phyloP scores from a whole-genome alignment of 2,797 vertebrate genomes.

The Sarcophilus harrisii region DNA sequence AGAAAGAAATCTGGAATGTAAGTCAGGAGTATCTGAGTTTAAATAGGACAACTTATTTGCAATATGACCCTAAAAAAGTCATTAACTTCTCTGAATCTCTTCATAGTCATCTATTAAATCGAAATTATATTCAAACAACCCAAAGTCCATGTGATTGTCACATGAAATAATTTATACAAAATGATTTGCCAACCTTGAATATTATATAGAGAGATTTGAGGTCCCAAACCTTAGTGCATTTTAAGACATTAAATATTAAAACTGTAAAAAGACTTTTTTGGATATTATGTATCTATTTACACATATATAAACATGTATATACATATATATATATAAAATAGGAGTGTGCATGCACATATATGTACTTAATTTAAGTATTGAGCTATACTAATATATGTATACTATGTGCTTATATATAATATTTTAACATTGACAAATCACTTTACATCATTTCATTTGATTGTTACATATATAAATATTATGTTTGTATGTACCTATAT shows the following conservation, averaged over 20 bases:
- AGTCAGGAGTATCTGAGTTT: not conserved
- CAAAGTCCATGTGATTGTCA: not conserved
- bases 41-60: not conserved
- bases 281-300: not conserved
- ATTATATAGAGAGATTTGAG: not conserved
- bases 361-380: not conserved
- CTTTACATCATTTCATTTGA: not conserved
- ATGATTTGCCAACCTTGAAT: not conserved
- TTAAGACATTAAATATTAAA: not conserved
- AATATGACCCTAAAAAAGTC: not conserved
- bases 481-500: not conserved
- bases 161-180: not conserved
- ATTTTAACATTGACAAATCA: not conserved
- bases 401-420: not conserved
- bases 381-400: not conserved
- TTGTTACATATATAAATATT: not conserved
- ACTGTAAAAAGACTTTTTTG: not conserved
- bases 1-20: not conserved
- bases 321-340: not conserved
- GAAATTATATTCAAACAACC: not conserved
- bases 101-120: not conserved
- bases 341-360: not conserved
- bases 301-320: not conserved
- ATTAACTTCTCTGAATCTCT: constrained; percentile 73
- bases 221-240: not conserved